Base-by-base conservation (phyloP, 2,797 vertebrate genomes). In the Florisuga fusca region DNA sequence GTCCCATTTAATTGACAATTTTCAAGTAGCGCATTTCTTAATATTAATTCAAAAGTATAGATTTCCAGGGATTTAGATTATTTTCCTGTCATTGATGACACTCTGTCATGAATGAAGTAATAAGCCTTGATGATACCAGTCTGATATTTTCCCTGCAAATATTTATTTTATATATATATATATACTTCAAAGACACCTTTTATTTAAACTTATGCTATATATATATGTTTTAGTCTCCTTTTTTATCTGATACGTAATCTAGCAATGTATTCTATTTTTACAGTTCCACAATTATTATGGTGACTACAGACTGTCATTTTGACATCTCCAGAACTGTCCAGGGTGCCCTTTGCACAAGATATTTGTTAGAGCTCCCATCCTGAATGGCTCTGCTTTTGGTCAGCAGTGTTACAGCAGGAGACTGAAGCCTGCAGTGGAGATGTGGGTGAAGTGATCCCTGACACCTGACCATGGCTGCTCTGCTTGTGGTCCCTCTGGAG, bases 271-370 rank as follows among this genome's bases (percentile, higher is more conserved):
- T 77, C 50, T 77, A 27, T 57, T 38, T 58, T 68, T 3, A 54
- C 1, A 0, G 5, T 59, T 73, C 77, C n/a, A 29, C 8, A 53
- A 36, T 58, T 41, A 12, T 29, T 15, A 36, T 19, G 25, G 29
- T 80, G 33, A 34, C 12, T 58, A 23, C 15, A 59, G 22, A n/a
- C 4, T 25, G 7, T 15, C 4, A n/a, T 66, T 91, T 27, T 78
- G 38, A 36, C 38, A 51, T 54, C 29, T 62, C 29, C 62, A 72
- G 50, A 78, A 36, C 38, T 43, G 3, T 33, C 17, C 22, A 38
- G 48, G 59, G 6, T 12, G 7, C 10, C 43, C 36, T 76, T 62
- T 41, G 33, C 55, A 11, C 0, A 0, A 33, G 12, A 45, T 7
- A 26, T 58, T 66, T 80, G 25, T 55, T 43, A 12, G 19, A 72